phyloP scores from a whole-genome alignment of 2,888 invertebrate species.

The Chamaedrilus cognettii region DNA sequence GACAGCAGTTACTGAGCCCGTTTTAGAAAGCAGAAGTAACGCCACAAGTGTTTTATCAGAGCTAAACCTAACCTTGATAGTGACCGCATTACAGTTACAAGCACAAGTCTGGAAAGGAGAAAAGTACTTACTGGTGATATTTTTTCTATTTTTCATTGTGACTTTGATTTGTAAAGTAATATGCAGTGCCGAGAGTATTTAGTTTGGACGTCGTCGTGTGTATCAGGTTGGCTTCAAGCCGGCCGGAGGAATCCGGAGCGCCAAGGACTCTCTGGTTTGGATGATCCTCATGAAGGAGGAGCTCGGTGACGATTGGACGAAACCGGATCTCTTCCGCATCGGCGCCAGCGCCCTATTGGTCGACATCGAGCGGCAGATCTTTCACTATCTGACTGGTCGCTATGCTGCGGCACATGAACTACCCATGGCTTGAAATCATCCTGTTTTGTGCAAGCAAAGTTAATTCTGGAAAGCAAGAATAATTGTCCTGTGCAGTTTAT shows the following conservation, averaged over 20 bases:
- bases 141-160: background rate
- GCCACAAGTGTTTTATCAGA: too few relatives aligned
- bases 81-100: too few relatives aligned
- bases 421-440: too few relatives aligned
- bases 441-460: too few relatives aligned
- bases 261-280: conserved; percentile 85
- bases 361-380: conserved; percentile 68
- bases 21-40: too few relatives aligned
- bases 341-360: conserved; percentile 91
- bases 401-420: conserved; percentile 56
- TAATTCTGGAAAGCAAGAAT: too few relatives aligned
- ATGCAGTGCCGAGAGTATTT: background rate
- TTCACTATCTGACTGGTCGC: conserved; percentile 54
- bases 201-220: too few relatives aligned
- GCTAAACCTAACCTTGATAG: too few relatives aligned
- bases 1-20: too few relatives aligned
- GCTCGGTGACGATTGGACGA: conserved; percentile 85
- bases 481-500: too few relatives aligned
- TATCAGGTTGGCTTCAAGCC: conserved; percentile 92
- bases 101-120: background rate
- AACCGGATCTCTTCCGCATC: conserved; percentile 79
- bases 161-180: background rate
- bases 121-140: background rate
- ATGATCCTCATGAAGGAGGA: conserved; percentile 79
- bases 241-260: conserved; percentile 91